phyloP scores from a whole-genome alignment of 2,888 invertebrate genomes.

The Synanthedon andrenaeformis region DNA sequence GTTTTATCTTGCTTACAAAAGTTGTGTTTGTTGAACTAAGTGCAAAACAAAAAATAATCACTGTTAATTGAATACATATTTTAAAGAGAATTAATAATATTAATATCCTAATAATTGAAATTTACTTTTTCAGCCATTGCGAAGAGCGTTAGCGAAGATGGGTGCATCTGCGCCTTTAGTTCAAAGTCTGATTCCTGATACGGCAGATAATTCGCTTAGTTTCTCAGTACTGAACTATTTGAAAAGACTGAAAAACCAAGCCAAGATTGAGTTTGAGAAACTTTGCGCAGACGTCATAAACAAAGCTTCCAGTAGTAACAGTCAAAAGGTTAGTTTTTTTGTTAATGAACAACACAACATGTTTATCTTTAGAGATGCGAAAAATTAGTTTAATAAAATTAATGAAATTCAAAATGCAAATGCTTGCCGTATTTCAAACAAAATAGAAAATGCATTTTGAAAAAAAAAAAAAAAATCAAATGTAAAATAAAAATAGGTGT shows the following conservation, averaged over 20 bases:
- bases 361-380: no score
- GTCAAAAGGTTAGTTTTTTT: conserved; percentile 52
- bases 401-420: no score
- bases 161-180: conserved; percentile 86
- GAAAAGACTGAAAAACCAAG: conserved; percentile 95
- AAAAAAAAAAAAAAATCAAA: no score
- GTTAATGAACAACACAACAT: neutral
- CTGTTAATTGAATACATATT: no score
- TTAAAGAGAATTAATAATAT: no score
- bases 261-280: conserved; percentile 90
- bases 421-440: no score
- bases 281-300: conserved; percentile 84
- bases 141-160: conserved; percentile 91
- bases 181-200: conserved; percentile 90
- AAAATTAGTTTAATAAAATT: no score
- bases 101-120: neutral
- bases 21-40: no score
- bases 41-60: no score
- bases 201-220: conserved; percentile 91
- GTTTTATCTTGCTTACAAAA: no score
- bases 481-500: no score
- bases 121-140: conserved; percentile 76
- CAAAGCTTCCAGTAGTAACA: conserved; percentile 66
- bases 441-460: no score
- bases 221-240: conserved; percentile 94